Evolutionary conservation across 2,888 invertebrate species (phyloP).

Genomic region (Choristoneura rosaceana): DNA sequence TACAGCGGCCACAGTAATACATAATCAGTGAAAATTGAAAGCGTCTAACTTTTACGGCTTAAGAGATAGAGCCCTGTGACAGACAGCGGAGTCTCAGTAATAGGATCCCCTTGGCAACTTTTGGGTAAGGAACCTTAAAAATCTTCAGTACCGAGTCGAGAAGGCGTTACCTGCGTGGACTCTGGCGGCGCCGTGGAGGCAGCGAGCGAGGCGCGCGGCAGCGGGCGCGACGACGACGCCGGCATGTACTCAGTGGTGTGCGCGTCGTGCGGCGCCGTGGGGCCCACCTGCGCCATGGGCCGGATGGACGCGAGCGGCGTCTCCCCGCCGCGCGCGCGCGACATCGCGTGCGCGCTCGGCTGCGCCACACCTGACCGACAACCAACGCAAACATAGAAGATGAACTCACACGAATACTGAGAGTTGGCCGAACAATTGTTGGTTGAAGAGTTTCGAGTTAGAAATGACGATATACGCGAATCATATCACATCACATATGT

Average conservation of each 20-base stretch:
- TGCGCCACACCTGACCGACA: conserved; percentile 69
- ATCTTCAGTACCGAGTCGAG: too few relatives aligned
- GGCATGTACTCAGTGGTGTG: conserved; percentile 93
- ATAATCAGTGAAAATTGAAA: too few relatives aligned
- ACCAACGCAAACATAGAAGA: conserved; percentile 7
- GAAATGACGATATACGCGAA: not conserved
- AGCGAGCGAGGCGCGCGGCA: conserved; percentile 87
- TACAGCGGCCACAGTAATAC: too few relatives aligned
- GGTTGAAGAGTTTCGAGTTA: too few relatives aligned
- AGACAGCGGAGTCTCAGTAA: too few relatives aligned
- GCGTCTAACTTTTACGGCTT: too few relatives aligned
- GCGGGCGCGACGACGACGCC: conserved; percentile 90
- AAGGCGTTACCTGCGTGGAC: conserved; percentile 64
- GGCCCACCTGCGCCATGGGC: conserved; percentile 94
- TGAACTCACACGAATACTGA: not conserved
- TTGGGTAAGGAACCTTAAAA: too few relatives aligned
- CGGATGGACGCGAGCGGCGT: conserved; percentile 96
- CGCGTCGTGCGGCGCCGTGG: conserved; percentile 88
- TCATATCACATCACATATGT: too few relatives aligned
- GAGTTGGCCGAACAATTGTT: not conserved
- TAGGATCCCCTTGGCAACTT: too few relatives aligned
- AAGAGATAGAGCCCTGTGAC: too few relatives aligned
- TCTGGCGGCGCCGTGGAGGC: conserved; percentile 87
- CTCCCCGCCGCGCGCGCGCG: conserved; percentile 89
- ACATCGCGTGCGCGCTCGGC: conserved; percentile 81